Conservation (phyloP, 2,888 invertebrate species). For the Meandrusa payeni region DNA sequence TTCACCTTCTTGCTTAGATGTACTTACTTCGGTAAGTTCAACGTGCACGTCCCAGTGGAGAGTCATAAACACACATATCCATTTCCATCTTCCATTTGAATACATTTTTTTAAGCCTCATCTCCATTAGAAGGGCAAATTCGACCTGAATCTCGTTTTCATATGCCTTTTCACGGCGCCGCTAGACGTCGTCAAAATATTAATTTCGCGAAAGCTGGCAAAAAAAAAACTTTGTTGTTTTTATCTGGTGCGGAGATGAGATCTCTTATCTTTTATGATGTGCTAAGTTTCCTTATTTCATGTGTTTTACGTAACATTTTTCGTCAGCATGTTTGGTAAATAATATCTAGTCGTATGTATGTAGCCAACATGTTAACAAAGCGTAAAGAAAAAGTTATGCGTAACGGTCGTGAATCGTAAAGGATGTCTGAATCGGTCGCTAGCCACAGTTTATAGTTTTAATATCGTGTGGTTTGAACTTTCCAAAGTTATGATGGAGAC, state of each 20-base stretch:
- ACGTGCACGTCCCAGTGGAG: slow-evolving; percentile 64
- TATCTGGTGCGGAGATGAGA: slow-evolving; percentile 18
- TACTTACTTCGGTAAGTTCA: slow-evolving; percentile 65
- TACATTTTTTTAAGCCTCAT: slow-evolving; percentile 48
- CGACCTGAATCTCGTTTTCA: slow-evolving; percentile 33
- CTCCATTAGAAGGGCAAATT: slow-evolving; percentile 31
- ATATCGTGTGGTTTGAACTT: slow-evolving; percentile 67
- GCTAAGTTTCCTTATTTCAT: slow-evolving; percentile 19
- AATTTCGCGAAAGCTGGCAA: slow-evolving; percentile 17
- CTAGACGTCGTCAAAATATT: slow-evolving; percentile 22
- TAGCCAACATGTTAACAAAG: slow-evolving; percentile 45
- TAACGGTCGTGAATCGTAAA: slow-evolving; percentile 42
- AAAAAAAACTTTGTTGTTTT: slow-evolving; percentile 23
- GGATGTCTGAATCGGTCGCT: slow-evolving; percentile 54
- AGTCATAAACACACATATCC: slow-evolving; percentile 70
- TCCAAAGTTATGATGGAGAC: slow-evolving; percentile 56
- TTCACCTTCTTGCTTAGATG: slow-evolving; percentile 64
- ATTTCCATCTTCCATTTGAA: slow-evolving; percentile 66
- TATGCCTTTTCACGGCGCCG: slow-evolving; percentile 26
- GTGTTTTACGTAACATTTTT: slow-evolving; percentile 13
- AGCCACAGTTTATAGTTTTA: slow-evolving; percentile 76
- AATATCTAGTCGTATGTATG: slow-evolving; percentile 36
- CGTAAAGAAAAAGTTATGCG: slow-evolving; percentile 41
- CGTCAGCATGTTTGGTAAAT: slow-evolving; percentile 8
- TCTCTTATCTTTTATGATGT: slow-evolving; percentile 22